Evolutionary conservation across 2,113 vertebrate genomes (phyloP).

Genomic region (Aegithalos caudatus): DNA sequence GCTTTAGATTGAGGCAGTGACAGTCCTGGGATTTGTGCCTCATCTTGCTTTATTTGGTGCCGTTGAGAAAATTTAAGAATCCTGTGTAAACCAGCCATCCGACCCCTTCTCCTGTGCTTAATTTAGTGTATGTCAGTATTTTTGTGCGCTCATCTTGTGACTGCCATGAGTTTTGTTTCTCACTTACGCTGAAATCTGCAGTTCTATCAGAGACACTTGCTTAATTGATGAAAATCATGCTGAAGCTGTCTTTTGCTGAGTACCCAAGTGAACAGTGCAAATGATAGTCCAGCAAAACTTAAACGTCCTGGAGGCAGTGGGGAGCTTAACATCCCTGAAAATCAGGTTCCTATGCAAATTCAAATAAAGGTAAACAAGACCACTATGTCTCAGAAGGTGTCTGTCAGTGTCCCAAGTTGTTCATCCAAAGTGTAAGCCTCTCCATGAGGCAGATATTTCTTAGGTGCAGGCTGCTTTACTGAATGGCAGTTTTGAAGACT

Average conservation of each 20-base stretch:
- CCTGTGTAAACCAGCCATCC: neutral
- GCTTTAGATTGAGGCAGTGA: neutral
- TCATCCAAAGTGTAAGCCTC: neutral
- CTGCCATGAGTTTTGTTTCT: neutral
- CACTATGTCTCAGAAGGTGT: neutral
- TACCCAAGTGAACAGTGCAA: neutral
- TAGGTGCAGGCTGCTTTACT: neutral
- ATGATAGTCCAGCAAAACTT: neutral
- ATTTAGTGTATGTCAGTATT: neutral
- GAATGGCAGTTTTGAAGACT: neutral
- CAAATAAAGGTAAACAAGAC: neutral
- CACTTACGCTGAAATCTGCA: neutral
- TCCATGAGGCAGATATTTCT: neutral
- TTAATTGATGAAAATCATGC: neutral
- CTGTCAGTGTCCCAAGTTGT: neutral
- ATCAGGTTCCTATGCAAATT: neutral
- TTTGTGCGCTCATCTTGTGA: neutral
- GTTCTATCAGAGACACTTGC: neutral
- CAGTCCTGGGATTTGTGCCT: neutral
- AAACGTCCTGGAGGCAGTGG: neutral
- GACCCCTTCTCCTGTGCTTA: neutral
- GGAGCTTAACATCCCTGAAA: neutral
- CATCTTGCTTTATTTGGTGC: neutral
- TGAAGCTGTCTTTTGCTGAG: neutral
- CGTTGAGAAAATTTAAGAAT: neutral